These are phyloP conservation scores for Prunella fulvescens DNA, from an alignment of 2,113 vertebrate genomes.

Conservation along the genomic window DNA sequence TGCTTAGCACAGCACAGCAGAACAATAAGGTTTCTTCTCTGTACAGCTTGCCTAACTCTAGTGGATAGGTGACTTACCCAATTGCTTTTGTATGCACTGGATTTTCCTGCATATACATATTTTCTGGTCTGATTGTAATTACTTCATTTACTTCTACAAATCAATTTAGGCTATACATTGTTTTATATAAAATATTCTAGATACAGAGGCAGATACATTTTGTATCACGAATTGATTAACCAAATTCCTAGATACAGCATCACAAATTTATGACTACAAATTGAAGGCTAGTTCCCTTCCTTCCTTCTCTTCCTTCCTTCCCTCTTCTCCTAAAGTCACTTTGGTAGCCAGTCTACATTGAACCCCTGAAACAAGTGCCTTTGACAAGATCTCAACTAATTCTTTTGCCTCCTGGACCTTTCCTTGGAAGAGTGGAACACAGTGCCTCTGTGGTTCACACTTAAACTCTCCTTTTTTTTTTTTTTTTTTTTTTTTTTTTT, in stretches of 20 bases:
- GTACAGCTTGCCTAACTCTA: background rate
- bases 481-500: background rate
- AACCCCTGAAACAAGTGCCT: background rate
- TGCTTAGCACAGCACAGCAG: background rate
- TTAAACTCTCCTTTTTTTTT: background rate
- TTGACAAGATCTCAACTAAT: background rate
- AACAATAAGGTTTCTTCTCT: background rate
- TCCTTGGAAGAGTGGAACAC: background rate
- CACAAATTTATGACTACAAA: background rate
- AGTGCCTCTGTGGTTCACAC: background rate
- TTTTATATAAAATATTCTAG: background rate
- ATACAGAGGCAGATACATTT: background rate
- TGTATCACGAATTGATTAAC: background rate
- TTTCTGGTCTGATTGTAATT: background rate
- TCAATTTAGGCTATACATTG: background rate
- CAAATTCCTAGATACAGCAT: background rate
- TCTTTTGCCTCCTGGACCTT: background rate
- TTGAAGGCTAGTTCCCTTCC: background rate
- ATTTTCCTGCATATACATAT: background rate
- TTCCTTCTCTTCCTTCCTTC: background rate
- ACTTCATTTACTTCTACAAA: background rate
- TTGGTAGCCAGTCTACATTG: background rate
- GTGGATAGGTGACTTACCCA: background rate
- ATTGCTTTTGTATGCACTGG: background rate
- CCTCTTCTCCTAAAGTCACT: background rate